Evolutionary conservation across 2,113 vertebrate species (phyloP), one percentile per base, ranked within the genome.

Genomic region (Talpa occidentalis): DNA sequence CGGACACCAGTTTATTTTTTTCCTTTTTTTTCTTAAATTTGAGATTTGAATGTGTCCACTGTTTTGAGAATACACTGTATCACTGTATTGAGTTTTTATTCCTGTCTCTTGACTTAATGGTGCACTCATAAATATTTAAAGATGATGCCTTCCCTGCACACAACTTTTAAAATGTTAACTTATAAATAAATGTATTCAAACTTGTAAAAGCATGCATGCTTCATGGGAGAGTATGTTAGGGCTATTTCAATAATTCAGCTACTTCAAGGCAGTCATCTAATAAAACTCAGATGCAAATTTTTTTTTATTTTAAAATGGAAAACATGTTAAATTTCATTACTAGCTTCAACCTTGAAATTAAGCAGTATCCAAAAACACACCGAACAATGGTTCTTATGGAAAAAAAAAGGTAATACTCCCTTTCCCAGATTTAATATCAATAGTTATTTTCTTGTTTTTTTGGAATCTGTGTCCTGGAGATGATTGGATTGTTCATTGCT

Each of bases 91-190:
- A 40, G 54, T 44, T 88, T 93, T 90, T 79, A 54, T 52, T 96
- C 66, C 62, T 91, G 56, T 87, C 54, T 97, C 67, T 84, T 69
- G 81, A 96, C 80, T 92, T 94, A 84, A 92, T 90, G 66, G 66
- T 90, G 64, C 10, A 93, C 89, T 94, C 93, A 97, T 94, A 91
- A 96, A 97, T 97, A 97, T 97, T 97, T 93, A 95, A 83, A 91
- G 16, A 66, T 12, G 82, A 83, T 88, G 72, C 73, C 64, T 81
- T 92, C 15, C 35, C 73, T 52, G 42, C 52, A 82, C 64, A 82
- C 44, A 93, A 93, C 95, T 97, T 96, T 95, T 73, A 96, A 96
- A 97, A 90, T 92, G 80, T 88, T 96, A 88, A 90, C 94, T 90
- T 97, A 95, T 60, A 94, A 96, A 95, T 96, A 97, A 97, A 96